Base-by-base conservation (phyloP, 2,113 vertebrate species). In the Herpailurus yagouaroundi region DNA sequence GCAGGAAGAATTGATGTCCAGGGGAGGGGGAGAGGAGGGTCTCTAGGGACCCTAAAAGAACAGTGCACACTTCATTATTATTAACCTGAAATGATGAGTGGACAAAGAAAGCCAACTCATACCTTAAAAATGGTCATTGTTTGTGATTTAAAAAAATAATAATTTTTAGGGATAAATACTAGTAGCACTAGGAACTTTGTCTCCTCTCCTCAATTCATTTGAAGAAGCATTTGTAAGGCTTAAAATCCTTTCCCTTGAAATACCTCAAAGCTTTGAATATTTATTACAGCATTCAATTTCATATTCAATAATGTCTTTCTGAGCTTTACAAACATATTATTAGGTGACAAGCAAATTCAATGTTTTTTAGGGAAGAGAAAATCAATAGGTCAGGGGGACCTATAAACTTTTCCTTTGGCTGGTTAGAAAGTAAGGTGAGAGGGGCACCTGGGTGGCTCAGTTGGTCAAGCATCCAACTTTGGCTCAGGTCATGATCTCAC, bases 261-360 rank as follows among this genome's bases (percentile, higher is more conserved):
- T 83, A 82, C 21, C 21, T 69, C 45, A 64, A 21, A 80, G 57
- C 52, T 95, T 74, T 60, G 66, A 88, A 79, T 38, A 12, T 60
- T 83, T 93, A 55, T 92, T 77, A 85, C 93, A 89, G 91, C 7
- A 69, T 48, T 76, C 82, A 98, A 45, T 91, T 87, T 91, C 52
- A 55, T 92, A 73, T 81, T 16, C 38, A 80, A 23, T 66, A 68
- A 69, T 93, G 57, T 71, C 48, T 82, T 96, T 91, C 85, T 95
- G 94, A 98, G 60, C 5, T 95, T 90, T 95, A 52, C 12, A 68
- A 68, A 52, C 93, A 91, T 48, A 95, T 79, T 86, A 80, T 88
- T 91, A 73, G 48, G 60, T 92, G 60, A 64, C 55, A n/a, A 96
- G 27, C 36, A 68, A 94, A 94, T 55, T 71, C 27, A 60, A 9